Evolutionary conservation across 2,888 invertebrate genomes (phyloP).

Genomic region (Leucozona laternaria): DNA sequence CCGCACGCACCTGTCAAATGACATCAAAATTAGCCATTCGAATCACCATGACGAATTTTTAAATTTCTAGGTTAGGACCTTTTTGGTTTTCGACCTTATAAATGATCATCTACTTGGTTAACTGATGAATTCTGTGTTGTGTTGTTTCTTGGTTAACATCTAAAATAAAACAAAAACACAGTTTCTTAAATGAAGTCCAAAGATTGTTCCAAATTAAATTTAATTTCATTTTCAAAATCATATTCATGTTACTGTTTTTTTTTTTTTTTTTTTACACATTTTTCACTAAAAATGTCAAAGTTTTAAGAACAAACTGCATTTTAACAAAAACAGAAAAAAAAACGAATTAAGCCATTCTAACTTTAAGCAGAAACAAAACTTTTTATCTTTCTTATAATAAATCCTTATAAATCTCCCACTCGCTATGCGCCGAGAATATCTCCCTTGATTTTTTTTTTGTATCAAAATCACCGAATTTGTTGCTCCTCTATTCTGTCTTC

Average conservation of each 20-base stretch:
- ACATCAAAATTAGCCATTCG: too few species aligned
- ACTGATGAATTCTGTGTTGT: too few species aligned
- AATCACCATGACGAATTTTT: too few species aligned
- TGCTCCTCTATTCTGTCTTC: background rate
- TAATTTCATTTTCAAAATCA: slow-evolving; percentile 59
- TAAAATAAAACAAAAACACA: background rate
- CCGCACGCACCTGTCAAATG: too few species aligned
- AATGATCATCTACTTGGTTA: too few species aligned
- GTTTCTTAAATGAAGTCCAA: slow-evolving; percentile 29
- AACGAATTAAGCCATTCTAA: slow-evolving; percentile 46
- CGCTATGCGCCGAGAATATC: slow-evolving; percentile 50
- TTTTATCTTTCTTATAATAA: slow-evolving; percentile 48
- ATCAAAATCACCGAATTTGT: slow-evolving; percentile 56
- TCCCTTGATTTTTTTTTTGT: slow-evolving; percentile 31
- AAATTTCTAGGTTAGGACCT: too few species aligned
- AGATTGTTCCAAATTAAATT: slow-evolving; percentile 53
- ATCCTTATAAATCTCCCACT: slow-evolving; percentile 35
- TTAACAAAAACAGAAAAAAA: slow-evolving; percentile 42
- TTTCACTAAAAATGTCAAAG: background rate
- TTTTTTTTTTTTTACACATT: background rate
- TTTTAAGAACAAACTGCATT: slow-evolving; percentile 5
- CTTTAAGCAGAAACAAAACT: slow-evolving; percentile 44
- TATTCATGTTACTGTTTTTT: background rate
- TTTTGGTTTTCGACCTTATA: too few species aligned
- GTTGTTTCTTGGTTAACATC: too few species aligned